Percentiles rank a stretch among this genome's conserved stretches.
These are phyloP conservation scores for Penelope pileata DNA, from an alignment of 2,113 vertebrate genomes.

Conservation along the genomic window DNA sequence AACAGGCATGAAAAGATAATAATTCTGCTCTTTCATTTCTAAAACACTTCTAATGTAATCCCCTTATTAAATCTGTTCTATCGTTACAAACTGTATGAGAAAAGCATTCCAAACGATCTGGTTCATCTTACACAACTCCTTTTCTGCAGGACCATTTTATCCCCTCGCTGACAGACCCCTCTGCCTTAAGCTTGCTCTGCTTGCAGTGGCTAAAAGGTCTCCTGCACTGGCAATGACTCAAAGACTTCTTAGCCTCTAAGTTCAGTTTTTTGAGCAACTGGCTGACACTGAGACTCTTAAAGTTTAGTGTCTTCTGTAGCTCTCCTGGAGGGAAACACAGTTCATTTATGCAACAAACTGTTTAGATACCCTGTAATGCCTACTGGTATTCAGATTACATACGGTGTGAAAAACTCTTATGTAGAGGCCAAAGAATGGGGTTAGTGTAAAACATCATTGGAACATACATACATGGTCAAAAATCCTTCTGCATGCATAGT, in stretches of 20 bases:
- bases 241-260: background rate
- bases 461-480: rapidly evolving
- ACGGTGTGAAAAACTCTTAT: background rate
- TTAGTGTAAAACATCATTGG: background rate
- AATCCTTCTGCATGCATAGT: background rate
- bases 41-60: background rate
- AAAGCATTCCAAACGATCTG: background rate
- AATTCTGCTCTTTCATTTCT: background rate
- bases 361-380: background rate
- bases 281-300: background rate
- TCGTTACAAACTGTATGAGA: background rate
- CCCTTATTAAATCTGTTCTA: background rate
- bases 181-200: background rate
- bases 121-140: background rate
- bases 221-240: background rate
- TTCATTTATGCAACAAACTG: rapidly evolving
- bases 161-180: background rate
- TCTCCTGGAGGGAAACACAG: background rate
- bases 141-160: background rate
- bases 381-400: background rate
- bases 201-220: background rate
- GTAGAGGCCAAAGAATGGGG: background rate
- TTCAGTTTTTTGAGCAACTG: background rate
- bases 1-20: background rate
- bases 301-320: background rate